Evolutionary conservation across 2,797 vertebrate genomes (phyloP), one percentile per base, ranked within the genome.

Genomic region (Peromyscus eremicus): DNA sequence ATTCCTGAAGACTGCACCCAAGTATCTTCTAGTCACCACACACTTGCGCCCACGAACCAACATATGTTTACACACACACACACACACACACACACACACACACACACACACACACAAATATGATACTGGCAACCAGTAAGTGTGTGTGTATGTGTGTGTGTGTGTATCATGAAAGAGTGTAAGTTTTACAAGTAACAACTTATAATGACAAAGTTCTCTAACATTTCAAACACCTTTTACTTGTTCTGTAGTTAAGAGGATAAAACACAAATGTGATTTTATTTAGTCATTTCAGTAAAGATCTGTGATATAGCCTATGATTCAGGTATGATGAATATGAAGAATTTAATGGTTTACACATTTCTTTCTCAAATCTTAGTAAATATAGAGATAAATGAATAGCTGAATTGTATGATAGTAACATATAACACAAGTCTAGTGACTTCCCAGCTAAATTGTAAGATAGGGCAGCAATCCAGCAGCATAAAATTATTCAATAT

Each of bases 271-370:
- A 21, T 55, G 4, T 17, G 55, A 14, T 68, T 96, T 83, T 73
- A 68, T 90, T 87, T 94, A 92, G 64, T 52, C 66, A 86, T 83
- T 91, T 92, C 81, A 95, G 13, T 82, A 86, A 89, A 73, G 82
- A 80, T 80, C 79, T 96, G 19, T 49, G 62, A 76, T 25, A 77
- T 32, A 40, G n/a, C 46, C 55, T 86, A 46, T 43, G 14, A 77
- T 83, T 89, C 29, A 68, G 49, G 29, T 87, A n/a, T 88, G 49
- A 16, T 80, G 87, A 90, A 27, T 70, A 82, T 43, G 77, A n/a
- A 7, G 9, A 95, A 92, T 27, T 68, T 92, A 86, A 89, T 89
- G 7, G 55, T 75, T 49, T 73, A 34, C 46, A 90, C 9, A 21
- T 68, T 40, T 86, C 86, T 92, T 37, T 34, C 86, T 23, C 79